A percentile compares a stretch with the other conserved stretches of the same genome.
Evolutionary conservation across 2,888 invertebrate species (phyloP).

Genomic region (Atherix ibis): DNA sequence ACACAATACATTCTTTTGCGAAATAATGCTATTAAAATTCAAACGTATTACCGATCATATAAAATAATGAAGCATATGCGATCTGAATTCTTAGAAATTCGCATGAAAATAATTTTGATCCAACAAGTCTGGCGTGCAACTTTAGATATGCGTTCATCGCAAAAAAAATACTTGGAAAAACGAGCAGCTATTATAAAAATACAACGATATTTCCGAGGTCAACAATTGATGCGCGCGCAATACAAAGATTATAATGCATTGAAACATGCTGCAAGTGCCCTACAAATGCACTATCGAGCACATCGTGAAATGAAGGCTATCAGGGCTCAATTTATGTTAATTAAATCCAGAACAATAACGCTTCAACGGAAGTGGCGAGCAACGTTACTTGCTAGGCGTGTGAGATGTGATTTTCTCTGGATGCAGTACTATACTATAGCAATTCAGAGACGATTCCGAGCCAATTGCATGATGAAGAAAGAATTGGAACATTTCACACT

Average conservation of each 20-base stretch:
- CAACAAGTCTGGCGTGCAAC: no score
- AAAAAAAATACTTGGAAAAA: no score
- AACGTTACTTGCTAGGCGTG: slow-evolving; percentile 12
- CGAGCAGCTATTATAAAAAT: no score
- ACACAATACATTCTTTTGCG: background rate
- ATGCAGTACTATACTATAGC: slow-evolving; percentile 11
- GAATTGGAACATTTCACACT: slow-evolving; percentile 14
- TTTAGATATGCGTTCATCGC: no score
- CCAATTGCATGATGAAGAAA: slow-evolving; percentile 10
- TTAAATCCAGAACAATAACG: slow-evolving; percentile 13
- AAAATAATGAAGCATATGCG: no score
- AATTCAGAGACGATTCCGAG: slow-evolving; percentile 5
- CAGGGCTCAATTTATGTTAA: slow-evolving; percentile 12
- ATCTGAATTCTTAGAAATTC: no score
- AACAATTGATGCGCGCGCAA: background rate
- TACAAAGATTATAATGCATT: background rate
- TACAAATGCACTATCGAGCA: background rate
- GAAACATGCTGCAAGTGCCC: background rate
- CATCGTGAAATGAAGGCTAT: background rate
- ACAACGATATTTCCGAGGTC: background rate
- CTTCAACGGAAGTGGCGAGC: slow-evolving; percentile 18
- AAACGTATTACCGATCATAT: no score
- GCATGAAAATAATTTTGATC: no score
- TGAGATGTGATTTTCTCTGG: slow-evolving; percentile 15
- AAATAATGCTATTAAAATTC: background rate